These are phyloP conservation scores for Rhamnusium bicolor DNA, from an alignment of 2,888 invertebrate genomes.

Conservation along the genomic window DNA sequence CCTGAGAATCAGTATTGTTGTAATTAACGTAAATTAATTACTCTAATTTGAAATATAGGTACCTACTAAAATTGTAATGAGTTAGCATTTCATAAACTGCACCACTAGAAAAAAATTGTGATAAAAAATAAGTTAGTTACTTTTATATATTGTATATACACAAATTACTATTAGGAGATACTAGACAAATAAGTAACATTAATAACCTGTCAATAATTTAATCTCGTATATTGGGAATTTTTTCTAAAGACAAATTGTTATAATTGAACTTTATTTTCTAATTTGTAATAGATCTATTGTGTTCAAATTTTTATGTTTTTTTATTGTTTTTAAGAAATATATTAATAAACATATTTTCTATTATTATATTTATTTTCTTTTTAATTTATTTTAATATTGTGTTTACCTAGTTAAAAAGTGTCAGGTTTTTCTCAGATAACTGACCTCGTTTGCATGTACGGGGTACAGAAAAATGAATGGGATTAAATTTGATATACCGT, in stretches of 20 bases:
- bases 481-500: no score
- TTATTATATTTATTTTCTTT: no score
- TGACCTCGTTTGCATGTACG: no score
- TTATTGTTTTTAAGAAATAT: not conserved
- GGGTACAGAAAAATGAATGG: no score
- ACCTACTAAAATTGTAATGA: constrained; percentile 18
- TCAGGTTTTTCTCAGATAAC: no score
- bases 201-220: not conserved
- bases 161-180: not conserved
- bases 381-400: no score
- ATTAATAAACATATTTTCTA: not conserved
- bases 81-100: constrained; percentile 17
- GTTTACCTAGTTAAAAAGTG: no score
- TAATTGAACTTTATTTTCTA: not conserved
- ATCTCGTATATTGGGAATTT: not conserved
- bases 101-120: constrained; percentile 5
- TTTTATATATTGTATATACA: not conserved
- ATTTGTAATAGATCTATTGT: no score
- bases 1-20: not conserved
- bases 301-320: not conserved
- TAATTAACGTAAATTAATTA: not conserved
- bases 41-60: not conserved
- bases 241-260: not conserved
- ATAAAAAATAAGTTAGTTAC: not conserved
- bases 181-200: not conserved